A percentile compares a stretch with the other conserved stretches of the same genome.
Conservation (phyloP, 2,888 invertebrate species). For the Electrophaes corylata region DNA sequence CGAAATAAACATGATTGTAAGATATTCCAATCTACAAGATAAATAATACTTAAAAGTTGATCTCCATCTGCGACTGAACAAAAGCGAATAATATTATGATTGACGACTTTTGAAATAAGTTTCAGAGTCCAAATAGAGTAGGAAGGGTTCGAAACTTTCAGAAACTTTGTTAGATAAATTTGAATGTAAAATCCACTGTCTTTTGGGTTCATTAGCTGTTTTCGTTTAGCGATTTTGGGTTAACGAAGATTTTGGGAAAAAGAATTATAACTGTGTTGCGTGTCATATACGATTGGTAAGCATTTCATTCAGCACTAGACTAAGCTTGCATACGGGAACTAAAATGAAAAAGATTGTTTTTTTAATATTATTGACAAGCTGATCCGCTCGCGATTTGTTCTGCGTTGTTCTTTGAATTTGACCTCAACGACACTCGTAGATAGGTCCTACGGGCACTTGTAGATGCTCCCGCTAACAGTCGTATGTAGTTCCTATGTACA, state of each 20-base stretch:
- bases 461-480: too few species aligned
- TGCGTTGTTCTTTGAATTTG: too few species aligned
- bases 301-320: too few species aligned
- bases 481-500: too few species aligned
- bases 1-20: not conserved
- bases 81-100: slow-evolving; percentile 41
- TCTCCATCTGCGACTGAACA: slow-evolving; percentile 36
- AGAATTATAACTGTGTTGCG: not conserved
- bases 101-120: slow-evolving; percentile 37
- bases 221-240: not conserved
- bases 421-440: too few species aligned
- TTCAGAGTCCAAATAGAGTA: slow-evolving; percentile 26
- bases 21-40: slow-evolving; percentile 3
- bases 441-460: too few species aligned
- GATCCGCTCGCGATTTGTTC: too few species aligned
- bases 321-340: too few species aligned
- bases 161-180: slow-evolving; percentile 28
- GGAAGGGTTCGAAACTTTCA: slow-evolving; percentile 25
- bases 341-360: too few species aligned
- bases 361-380: too few species aligned
- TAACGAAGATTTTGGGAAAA: not conserved
- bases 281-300: too few species aligned
- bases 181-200: slow-evolving; percentile 30
- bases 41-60: slow-evolving; percentile 19
- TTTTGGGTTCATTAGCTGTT: slow-evolving; percentile 19